phyloP scores from a whole-genome alignment of 2,797 vertebrate species.

The Buphagus erythrorhynchus region DNA sequence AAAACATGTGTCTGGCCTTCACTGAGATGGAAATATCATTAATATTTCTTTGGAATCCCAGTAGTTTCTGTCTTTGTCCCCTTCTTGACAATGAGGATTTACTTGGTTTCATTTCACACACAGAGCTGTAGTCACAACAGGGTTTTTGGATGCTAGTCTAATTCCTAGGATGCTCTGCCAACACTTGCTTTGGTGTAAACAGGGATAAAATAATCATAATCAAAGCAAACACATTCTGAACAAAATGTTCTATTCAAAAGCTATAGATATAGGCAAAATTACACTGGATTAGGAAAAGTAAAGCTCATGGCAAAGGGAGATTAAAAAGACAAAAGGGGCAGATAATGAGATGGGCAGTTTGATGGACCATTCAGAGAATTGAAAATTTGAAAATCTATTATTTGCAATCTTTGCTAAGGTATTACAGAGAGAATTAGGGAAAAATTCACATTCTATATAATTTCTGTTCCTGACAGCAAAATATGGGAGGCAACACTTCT shows the following conservation, averaged over 20 bases:
- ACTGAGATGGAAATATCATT: background rate
- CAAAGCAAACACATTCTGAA: background rate
- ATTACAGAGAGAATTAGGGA: background rate
- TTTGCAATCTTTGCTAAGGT: background rate
- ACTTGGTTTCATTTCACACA: background rate
- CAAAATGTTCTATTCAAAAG: background rate
- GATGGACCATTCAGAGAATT: background rate
- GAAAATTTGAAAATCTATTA: background rate
- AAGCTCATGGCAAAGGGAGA: background rate
- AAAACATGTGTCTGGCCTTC: background rate
- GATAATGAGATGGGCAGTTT: background rate
- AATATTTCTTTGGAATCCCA: background rate
- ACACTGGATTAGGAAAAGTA: background rate
- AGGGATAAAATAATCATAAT: background rate
- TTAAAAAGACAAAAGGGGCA: background rate
- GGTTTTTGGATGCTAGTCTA: conserved; percentile 8
- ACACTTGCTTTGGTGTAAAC: background rate
- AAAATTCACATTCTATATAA: background rate
- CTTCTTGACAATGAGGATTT: background rate
- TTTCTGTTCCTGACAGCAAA: background rate
- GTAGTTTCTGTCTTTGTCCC: background rate
- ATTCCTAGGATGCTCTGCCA: conserved; percentile 32
- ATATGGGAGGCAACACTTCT: background rate
- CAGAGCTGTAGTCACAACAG: background rate
- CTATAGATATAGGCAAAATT: background rate